Conservation (phyloP, 2,113 vertebrate genomes). For the Oxygymnocypris stewartii region DNA sequence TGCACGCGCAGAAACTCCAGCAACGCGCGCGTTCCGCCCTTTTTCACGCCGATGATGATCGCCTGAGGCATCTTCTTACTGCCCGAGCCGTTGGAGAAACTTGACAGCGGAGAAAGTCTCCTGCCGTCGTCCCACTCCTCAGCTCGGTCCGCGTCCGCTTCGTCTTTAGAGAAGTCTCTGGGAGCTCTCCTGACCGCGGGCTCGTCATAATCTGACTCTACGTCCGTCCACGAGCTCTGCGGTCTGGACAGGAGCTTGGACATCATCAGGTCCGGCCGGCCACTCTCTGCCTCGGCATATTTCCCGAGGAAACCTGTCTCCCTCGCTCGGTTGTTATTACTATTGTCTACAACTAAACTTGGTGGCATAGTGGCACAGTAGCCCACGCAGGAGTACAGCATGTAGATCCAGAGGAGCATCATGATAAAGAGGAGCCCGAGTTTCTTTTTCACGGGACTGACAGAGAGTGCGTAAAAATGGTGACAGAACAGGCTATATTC, state of each 20-base stretch:
- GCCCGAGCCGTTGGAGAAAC: constrained; percentile 88
- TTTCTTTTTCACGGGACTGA: constrained; percentile 82
- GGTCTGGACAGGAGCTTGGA: constrained; percentile 71
- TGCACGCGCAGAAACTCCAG: constrained; percentile 90
- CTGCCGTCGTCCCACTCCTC: constrained; percentile 71
- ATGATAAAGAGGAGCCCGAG: constrained; percentile 86
- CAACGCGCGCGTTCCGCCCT: constrained; percentile 88
- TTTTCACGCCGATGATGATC: constrained; percentile 94
- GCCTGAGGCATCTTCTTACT: constrained; percentile 91
- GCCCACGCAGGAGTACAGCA: constrained; percentile 92
- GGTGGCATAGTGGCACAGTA: constrained; percentile 81
- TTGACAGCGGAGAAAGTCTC: constrained; percentile 80
- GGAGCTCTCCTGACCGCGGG: constrained; percentile 67
- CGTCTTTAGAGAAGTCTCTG: constrained; percentile 73
- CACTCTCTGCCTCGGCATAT: constrained; percentile 63
- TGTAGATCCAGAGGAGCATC: constrained; percentile 91
- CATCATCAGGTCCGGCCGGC: constrained; percentile 66
- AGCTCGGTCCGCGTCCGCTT: constrained; percentile 63
- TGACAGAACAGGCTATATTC: constrained; percentile 85
- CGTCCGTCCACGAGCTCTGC: constrained; percentile 73
- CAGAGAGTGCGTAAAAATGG: constrained; percentile 75
- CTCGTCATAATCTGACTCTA: constrained; percentile 76
- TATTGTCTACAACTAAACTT: constrained; percentile 73
- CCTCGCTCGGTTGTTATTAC: constrained; percentile 62
- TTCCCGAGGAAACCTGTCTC: constrained; percentile 60